Percentiles rank a stretch among this genome's conserved stretches.
Conservation (phyloP, 2,113 vertebrate species). For the Geococcyx californianus region DNA sequence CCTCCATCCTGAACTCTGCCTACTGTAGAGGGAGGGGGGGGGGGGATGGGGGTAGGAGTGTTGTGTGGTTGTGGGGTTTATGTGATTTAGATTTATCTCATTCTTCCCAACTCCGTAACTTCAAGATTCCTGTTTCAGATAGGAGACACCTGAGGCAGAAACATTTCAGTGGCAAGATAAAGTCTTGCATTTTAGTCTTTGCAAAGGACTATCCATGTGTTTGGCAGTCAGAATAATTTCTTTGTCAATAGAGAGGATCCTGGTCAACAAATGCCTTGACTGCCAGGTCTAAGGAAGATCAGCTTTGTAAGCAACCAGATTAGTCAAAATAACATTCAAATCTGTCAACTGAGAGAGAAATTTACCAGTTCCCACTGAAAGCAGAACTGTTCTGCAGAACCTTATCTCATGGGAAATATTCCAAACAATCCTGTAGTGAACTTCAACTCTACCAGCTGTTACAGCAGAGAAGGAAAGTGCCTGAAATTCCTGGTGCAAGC, state of each 20-base stretch:
- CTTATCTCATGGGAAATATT: not conserved
- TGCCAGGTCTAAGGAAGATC: not conserved
- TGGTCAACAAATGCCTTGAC: not conserved
- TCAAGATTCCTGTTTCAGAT: not conserved
- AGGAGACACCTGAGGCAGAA: not conserved
- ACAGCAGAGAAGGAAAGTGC: not conserved
- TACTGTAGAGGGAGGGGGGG: too few relatives aligned
- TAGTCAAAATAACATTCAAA: not conserved
- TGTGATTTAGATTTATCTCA: not conserved
- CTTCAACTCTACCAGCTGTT: not conserved
- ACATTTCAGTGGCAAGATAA: not conserved
- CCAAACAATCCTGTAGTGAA: not conserved
- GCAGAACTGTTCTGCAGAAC: not conserved
- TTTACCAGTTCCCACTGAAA: not conserved
- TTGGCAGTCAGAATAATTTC: not conserved
- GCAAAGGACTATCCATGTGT: not conserved
- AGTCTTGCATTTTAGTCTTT: not conserved
- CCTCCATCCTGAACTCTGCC: too few relatives aligned
- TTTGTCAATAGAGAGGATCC: not conserved
- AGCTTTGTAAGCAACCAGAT: not conserved
- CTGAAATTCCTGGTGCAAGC: not conserved
- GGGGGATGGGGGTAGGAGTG: too few relatives aligned
- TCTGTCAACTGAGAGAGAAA: not conserved
- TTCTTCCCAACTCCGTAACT: not conserved
- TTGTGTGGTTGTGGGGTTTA: not conserved